A percentile compares a stretch with the other conserved stretches of the same genome.
Conservation (phyloP, 2,888 invertebrate genomes). For the Clivina fossor region DNA sequence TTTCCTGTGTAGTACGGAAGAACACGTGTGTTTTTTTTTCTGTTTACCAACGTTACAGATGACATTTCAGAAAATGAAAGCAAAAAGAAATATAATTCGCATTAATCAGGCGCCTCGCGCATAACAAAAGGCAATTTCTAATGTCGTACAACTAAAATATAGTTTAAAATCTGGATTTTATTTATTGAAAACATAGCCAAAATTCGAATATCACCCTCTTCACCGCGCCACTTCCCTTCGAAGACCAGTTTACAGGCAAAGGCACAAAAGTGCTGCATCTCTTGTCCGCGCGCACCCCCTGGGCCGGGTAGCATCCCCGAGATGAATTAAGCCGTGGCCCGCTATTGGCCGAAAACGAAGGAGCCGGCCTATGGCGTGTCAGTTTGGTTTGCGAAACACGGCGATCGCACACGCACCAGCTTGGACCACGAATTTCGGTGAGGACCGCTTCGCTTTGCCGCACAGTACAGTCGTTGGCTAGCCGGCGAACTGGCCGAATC, state of each 20-base stretch:
- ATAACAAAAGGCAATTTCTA: too few relatives aligned
- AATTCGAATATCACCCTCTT: not conserved
- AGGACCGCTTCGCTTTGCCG: conserved; percentile 46
- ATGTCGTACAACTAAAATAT: not conserved
- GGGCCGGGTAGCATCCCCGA: conserved; percentile 45
- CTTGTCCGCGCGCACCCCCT: conserved; percentile 48
- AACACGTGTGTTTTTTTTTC: conserved; percentile 12
- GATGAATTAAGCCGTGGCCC: conserved; percentile 49
- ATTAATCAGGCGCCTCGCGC: not conserved
- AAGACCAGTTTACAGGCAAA: not conserved
- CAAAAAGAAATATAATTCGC: not conserved
- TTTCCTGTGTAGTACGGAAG: conserved; percentile 19
- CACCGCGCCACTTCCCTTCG: conserved; percentile 4
- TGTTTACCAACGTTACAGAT: not conserved
- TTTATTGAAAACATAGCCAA: conserved; percentile 5
- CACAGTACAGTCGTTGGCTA: conserved; percentile 49
- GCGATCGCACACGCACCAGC: conserved; percentile 35
- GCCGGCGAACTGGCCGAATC: conserved; percentile 42
- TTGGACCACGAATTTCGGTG: conserved; percentile 48
- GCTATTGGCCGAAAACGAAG: conserved; percentile 50
- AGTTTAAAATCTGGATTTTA: conserved; percentile 9
- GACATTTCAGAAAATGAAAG: too few relatives aligned
- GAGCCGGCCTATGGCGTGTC: conserved; percentile 47
- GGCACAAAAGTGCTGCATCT: conserved; percentile 54
- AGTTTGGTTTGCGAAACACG: conserved; percentile 51